phyloP scores from a whole-genome alignment of 2,113 vertebrate species.

The Corynorhinus townsendii region DNA sequence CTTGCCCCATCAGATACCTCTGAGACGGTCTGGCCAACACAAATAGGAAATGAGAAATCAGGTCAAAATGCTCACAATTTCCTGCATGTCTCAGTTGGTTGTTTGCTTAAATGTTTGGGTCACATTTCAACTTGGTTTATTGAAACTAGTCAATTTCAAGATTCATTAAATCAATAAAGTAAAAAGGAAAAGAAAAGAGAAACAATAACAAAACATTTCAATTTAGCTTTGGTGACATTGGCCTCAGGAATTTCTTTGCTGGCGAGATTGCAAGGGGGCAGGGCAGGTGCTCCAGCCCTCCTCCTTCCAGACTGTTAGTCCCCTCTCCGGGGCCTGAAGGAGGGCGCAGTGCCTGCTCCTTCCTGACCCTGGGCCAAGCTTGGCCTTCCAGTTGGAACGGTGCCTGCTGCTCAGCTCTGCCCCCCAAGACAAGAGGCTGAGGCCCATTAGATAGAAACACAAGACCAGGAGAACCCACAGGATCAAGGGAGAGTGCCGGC shows the following conservation, averaged over 20 bases:
- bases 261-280: not conserved
- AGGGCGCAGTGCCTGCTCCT: not conserved
- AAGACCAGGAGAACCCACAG: conserved; percentile 30
- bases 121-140: conserved; percentile 58
- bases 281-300: not conserved
- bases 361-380: not conserved
- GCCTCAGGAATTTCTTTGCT: conserved; percentile 58
- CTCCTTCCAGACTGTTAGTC: not conserved
- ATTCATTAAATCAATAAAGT: conserved; percentile 68
- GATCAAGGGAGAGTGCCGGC: conserved; percentile 31
- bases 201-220: conserved; percentile 62
- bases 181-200: conserved; percentile 56
- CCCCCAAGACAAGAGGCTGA: not conserved
- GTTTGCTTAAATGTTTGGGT: conserved; percentile 60
- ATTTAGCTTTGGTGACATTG: conserved; percentile 56
- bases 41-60: conserved; percentile 68
- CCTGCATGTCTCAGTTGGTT: conserved; percentile 61
- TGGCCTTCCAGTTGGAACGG: not conserved
- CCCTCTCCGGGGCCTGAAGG: not conserved
- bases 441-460: not conserved
- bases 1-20: not conserved
- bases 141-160: conserved; percentile 64
- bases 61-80: conserved; percentile 67
- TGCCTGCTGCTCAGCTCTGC: not conserved
- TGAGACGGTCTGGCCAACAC: conserved; percentile 56